These are phyloP conservation scores for Calvadosia cruxmelitensis DNA, from an alignment of 30 jellyfish, hydroid and myxozoan genomes.

Conservation along the genomic window DNA sequence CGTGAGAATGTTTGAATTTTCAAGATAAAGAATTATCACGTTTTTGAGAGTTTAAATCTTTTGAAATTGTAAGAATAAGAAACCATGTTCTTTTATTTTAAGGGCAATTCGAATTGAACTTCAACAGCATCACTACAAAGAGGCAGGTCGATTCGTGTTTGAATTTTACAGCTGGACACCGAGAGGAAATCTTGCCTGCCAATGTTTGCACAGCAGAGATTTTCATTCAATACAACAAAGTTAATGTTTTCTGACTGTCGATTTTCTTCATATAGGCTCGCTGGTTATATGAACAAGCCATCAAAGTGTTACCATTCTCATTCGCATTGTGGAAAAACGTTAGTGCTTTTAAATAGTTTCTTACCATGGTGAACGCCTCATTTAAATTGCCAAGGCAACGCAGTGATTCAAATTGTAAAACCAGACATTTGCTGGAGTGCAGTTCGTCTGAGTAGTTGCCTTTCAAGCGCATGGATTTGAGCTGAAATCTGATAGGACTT, in stretches of 20 bases:
- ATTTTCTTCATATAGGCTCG: slow-evolving; percentile 56
- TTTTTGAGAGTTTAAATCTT: too few species aligned
- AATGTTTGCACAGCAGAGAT: too few species aligned
- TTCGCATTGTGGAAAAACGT: slow-evolving; percentile 69
- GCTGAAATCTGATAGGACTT: neutral
- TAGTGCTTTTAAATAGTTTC: slow-evolving; percentile 37
- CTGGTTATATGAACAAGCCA: slow-evolving; percentile 73
- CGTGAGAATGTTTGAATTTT: too few species aligned
- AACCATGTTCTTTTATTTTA: neutral
- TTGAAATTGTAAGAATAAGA: neutral
- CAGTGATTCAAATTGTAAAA: too few species aligned
- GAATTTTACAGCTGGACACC: neutral
- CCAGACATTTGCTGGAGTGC: neutral
- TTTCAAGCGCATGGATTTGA: neutral
- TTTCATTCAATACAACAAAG: too few species aligned
- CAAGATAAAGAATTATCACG: too few species aligned
- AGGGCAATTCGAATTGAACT: neutral
- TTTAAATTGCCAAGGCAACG: too few species aligned
- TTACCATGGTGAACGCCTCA: too few species aligned
- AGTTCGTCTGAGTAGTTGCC: neutral
- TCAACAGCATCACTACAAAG: neutral
- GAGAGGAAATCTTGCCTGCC: neutral
- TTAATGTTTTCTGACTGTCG: neutral
- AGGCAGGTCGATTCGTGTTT: neutral
- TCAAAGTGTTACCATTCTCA: slow-evolving; percentile 45